Evolutionary conservation across 2,797 vertebrate species (phyloP).

Genomic region (Acipenser oxyrinchus): DNA sequence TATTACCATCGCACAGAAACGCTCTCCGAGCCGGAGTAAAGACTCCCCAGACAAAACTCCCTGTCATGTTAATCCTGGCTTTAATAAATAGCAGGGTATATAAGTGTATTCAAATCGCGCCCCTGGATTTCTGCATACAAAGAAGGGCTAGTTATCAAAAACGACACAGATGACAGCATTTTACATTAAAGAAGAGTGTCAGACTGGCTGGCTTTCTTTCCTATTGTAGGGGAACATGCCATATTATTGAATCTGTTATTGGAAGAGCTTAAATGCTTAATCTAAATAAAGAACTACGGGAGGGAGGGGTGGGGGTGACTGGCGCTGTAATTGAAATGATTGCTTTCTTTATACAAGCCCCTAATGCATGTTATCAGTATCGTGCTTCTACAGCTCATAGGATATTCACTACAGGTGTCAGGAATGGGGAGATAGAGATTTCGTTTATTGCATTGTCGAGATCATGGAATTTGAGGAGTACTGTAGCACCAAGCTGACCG

Average conservation of each 20-base stretch:
- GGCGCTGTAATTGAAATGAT: conserved; percentile 54
- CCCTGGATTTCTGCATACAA: conserved; percentile 71
- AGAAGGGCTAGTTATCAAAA: conserved; percentile 62
- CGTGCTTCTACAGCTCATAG: conserved; percentile 50
- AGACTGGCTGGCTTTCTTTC: conserved; percentile 54
- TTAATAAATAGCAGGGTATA: conserved; percentile 96
- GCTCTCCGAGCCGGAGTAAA: conserved; percentile 94
- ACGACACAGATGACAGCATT: conserved; percentile 62
- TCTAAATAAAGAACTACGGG: conserved; percentile 62
- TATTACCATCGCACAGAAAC: conserved; percentile 95
- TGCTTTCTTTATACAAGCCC: conserved; percentile 45
- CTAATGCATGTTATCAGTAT: conserved; percentile 49
- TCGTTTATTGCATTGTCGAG: conserved; percentile 36
- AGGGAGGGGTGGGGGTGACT: conserved; percentile 34
- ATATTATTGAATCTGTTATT: conserved; percentile 63
- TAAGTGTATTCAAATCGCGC: conserved; percentile 90
- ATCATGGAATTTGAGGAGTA: no score
- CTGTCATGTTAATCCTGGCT: conserved; percentile 99
- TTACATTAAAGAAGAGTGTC: conserved; percentile 51
- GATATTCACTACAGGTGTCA: conserved; percentile 38
- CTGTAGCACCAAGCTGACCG: no score
- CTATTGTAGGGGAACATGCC: conserved; percentile 58
- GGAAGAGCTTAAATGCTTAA: conserved; percentile 52
- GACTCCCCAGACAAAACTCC: conserved; percentile 97
- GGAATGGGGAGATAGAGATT: conserved; percentile 36